Conservation (phyloP, 2,797 vertebrate genomes). For the Nothura maculosa region DNA sequence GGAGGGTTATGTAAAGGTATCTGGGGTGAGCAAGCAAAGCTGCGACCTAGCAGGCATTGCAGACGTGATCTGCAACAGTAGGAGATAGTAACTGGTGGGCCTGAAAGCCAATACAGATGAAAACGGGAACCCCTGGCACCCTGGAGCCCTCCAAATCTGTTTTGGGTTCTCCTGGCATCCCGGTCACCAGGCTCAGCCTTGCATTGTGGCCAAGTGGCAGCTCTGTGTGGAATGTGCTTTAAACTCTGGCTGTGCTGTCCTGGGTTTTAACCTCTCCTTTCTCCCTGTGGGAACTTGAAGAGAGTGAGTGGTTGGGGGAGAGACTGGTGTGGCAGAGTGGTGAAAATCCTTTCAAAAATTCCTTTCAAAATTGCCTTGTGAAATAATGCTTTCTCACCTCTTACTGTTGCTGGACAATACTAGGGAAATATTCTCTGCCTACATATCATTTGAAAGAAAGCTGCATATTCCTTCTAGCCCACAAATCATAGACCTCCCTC, state of each 20-base stretch:
- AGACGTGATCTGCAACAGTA: neutral
- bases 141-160: neutral
- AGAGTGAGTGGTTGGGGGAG: neutral
- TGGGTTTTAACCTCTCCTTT: neutral
- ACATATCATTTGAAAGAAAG: neutral
- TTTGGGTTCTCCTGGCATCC: neutral
- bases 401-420: neutral
- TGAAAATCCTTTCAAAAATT: neutral
- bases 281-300: neutral
- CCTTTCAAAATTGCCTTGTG: neutral
- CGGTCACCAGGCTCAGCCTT: no score
- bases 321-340: neutral
- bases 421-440: neutral
- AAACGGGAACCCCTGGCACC: no score
- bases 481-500: neutral
- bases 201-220: neutral
- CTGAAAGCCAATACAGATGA: neutral
- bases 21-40: neutral
- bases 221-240: no score
- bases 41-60: neutral
- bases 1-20: neutral
- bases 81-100: no score
- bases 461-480: neutral
- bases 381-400: neutral
- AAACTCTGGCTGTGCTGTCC: no score